A percentile compares a stretch with the other conserved stretches of the same genome.
Evolutionary conservation across 2,888 invertebrate species (phyloP).

Genomic region (Imbricaverruca yamaguchii): DNA sequence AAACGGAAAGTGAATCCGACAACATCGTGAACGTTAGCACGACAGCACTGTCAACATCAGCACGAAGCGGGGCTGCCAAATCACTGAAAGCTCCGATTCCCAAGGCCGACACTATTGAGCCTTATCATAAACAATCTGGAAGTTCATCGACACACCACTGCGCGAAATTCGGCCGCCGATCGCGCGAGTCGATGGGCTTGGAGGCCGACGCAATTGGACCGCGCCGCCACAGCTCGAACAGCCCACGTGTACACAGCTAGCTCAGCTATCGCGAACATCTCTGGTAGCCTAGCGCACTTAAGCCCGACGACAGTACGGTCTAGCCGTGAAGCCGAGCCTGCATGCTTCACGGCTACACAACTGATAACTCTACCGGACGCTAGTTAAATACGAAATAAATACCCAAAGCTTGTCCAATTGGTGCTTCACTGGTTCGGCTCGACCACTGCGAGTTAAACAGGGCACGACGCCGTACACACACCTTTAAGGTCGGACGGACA

Average conservation of each 20-base stretch:
- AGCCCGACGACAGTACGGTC: too few species aligned
- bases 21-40: background rate
- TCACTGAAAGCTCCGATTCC: slow-evolving; percentile 9
- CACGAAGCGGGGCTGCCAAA: background rate
- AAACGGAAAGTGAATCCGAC: background rate
- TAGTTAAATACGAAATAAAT: slow-evolving; percentile 19
- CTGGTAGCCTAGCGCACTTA: background rate
- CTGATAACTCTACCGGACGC: background rate
- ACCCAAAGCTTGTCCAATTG: background rate
- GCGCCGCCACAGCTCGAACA: too few species aligned
- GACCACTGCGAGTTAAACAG: too few species aligned
- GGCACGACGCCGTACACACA: too few species aligned
- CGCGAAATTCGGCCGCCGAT: too few species aligned
- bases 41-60: background rate
- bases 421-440: too few species aligned
- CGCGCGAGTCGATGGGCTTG: too few species aligned
- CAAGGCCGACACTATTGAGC: background rate
- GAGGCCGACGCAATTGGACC: too few species aligned
- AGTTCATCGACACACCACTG: background rate
- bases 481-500: too few species aligned
- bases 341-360: too few species aligned
- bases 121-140: background rate
- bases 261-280: background rate
- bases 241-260: background rate
- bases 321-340: too few species aligned